These are phyloP conservation scores for Spizella passerina DNA, from an alignment of 2,797 vertebrate species.

Conservation along the genomic window DNA sequence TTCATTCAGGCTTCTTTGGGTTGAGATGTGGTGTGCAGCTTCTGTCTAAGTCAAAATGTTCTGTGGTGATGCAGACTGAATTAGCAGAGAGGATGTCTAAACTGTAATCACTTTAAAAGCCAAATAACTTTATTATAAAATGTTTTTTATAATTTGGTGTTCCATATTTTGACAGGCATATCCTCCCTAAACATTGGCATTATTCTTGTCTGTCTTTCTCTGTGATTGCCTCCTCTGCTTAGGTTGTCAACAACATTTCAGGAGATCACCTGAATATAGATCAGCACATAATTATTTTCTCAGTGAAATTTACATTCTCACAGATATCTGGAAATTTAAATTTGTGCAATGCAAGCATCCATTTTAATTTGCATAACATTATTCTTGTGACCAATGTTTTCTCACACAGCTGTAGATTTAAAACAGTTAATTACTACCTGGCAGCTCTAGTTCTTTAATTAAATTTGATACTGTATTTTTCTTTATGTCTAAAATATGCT, in stretches of 20 bases:
- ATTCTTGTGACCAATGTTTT: constrained; percentile 1
- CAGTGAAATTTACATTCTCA: background rate
- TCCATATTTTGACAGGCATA: background rate
- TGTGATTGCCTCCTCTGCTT: background rate
- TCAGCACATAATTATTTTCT: background rate
- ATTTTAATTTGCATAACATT: constrained; percentile 25
- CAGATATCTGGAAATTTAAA: constrained; percentile 6
- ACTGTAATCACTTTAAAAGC: background rate
- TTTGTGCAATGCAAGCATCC: background rate
- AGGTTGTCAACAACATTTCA: background rate
- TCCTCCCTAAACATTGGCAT: background rate
- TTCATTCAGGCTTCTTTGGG: background rate
- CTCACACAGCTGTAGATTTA: background rate
- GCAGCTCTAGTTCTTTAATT: background rate
- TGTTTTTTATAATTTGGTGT: background rate
- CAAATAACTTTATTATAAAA: constrained; percentile 12
- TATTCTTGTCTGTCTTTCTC: background rate
- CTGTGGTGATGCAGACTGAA: background rate
- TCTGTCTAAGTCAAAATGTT: background rate
- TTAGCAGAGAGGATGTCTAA: background rate
- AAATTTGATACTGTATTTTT: background rate
- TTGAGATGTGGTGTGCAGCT: background rate
- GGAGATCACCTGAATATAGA: constrained; percentile 14
- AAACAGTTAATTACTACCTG: background rate
- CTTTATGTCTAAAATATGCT: background rate